Percentiles rank a stretch among this genome's conserved stretches.
phyloP scores from a whole-genome alignment of 2,797 vertebrate genomes.

The Rhinella marina region DNA sequence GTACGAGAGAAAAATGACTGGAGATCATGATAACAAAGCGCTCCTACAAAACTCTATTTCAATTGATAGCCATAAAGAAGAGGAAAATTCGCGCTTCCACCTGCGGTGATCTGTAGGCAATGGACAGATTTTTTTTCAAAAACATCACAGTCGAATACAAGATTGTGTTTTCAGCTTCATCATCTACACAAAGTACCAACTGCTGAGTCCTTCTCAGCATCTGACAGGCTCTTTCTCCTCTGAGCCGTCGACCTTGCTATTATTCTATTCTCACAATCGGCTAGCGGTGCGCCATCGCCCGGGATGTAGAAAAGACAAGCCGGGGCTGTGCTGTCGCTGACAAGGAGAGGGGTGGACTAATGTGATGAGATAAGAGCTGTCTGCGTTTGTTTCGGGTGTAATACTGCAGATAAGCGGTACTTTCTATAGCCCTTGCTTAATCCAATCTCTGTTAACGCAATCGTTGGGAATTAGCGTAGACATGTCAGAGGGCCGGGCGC shows the following conservation, averaged over 20 bases:
- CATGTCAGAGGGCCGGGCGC: background rate
- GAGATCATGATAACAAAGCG: background rate
- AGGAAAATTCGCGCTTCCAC: background rate
- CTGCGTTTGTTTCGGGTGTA: background rate
- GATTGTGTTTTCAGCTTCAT: background rate
- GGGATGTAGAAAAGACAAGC: background rate
- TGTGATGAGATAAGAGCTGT: conserved; percentile 20
- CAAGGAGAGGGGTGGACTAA: background rate
- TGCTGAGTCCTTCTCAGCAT: background rate
- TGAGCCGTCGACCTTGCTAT: background rate
- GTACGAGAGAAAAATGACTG: background rate
- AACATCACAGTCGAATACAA: background rate
- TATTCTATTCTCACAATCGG: background rate
- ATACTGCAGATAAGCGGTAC: conserved; percentile 33
- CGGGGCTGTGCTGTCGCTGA: background rate
- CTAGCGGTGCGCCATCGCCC: background rate
- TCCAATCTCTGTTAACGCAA: conserved; percentile 18
- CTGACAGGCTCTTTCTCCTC: background rate
- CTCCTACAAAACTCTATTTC: background rate
- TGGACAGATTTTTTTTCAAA: background rate
- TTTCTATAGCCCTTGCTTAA: background rate
- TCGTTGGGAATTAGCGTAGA: conserved; percentile 28
- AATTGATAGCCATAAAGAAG: background rate
- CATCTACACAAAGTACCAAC: conserved; percentile 9
- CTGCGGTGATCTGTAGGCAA: background rate